phyloP scores from a whole-genome alignment of 2,113 vertebrate genomes.

The Etheostoma spectabile region DNA sequence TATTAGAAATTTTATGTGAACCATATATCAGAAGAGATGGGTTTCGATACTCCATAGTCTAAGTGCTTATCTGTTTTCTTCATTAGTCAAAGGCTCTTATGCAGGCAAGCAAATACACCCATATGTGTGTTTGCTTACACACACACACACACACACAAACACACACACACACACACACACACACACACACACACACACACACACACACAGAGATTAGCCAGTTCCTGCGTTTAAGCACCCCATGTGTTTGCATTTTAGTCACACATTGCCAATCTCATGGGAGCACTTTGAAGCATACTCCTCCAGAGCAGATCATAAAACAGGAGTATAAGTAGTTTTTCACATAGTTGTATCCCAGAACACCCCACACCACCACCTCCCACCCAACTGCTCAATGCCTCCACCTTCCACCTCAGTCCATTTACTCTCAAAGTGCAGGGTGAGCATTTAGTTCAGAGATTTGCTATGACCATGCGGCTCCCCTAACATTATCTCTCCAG shows the following conservation, averaged over 20 bases:
- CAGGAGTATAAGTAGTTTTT: constrained; percentile 78
- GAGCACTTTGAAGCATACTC: constrained; percentile 82
- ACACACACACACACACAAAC: neutral
- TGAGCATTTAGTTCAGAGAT: constrained; percentile 22
- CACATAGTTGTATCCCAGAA: constrained; percentile 77
- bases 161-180: constrained; percentile 35
- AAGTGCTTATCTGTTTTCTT: constrained; percentile 83
- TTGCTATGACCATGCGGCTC: constrained; percentile 17
- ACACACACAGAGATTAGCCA: constrained; percentile 71
- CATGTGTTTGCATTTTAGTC: constrained; percentile 88
- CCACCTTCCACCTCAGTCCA: constrained; percentile 61
- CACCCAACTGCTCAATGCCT: constrained; percentile 43
- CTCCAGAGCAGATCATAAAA: constrained; percentile 84
- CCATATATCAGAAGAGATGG: constrained; percentile 73
- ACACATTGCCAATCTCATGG: constrained; percentile 82
- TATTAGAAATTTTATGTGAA: constrained; percentile 80
- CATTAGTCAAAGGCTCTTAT: constrained; percentile 71
- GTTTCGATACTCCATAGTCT: constrained; percentile 55
- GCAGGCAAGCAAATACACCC: constrained; percentile 38
- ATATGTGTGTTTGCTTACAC: neutral
- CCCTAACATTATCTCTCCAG: constrained; percentile 34
- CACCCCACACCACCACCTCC: constrained; percentile 40
- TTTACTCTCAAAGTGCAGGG: constrained; percentile 20
- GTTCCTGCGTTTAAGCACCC: constrained; percentile 82
- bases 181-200: constrained; percentile 49